These are phyloP conservation scores for Ophonus ardosiacus DNA, from an alignment of 2,888 invertebrate genomes.

Conservation along the genomic window DNA sequence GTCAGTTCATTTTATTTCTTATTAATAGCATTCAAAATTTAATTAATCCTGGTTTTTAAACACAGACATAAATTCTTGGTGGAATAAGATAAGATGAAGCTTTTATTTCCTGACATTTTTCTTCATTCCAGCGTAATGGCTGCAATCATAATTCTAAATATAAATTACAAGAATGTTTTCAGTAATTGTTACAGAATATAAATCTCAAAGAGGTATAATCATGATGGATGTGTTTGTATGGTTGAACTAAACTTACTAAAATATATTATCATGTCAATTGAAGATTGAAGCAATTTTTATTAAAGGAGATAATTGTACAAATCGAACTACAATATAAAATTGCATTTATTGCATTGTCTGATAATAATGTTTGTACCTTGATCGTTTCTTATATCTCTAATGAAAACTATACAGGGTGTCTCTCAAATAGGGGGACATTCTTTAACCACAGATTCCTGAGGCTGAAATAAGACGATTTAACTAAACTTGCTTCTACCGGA, in stretches of 20 bases:
- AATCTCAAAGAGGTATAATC: background rate
- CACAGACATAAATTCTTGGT: slow-evolving; percentile 21
- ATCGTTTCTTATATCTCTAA: too few relatives aligned
- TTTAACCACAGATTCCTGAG: too few relatives aligned
- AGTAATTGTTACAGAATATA: slow-evolving; percentile 5
- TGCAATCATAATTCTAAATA: slow-evolving; percentile 2
- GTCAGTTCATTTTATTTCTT: slow-evolving; percentile 36
- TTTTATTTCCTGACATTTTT: slow-evolving; percentile 7
- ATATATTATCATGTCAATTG: slow-evolving; percentile 42
- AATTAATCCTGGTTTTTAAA: slow-evolving; percentile 10
- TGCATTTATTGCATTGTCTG: background rate
- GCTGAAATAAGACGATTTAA: too few relatives aligned
- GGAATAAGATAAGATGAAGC: background rate
- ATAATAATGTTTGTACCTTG: too few relatives aligned
- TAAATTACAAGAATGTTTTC: background rate
- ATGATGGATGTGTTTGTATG: background rate
- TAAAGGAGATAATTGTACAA: slow-evolving; percentile 29
- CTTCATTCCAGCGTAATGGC: slow-evolving; percentile 1
- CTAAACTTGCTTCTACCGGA: too few relatives aligned
- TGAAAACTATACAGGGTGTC: too few relatives aligned
- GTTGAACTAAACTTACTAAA: slow-evolving; percentile 14
- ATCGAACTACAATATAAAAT: slow-evolving; percentile 18
- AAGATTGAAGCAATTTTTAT: slow-evolving; percentile 25
- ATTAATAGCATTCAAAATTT: slow-evolving; percentile 25
- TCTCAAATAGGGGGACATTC: too few relatives aligned